These are phyloP conservation scores for Drosophila miranda DNA, from an alignment of 1,140 invertebrate species.

Conservation along the genomic window DNA sequence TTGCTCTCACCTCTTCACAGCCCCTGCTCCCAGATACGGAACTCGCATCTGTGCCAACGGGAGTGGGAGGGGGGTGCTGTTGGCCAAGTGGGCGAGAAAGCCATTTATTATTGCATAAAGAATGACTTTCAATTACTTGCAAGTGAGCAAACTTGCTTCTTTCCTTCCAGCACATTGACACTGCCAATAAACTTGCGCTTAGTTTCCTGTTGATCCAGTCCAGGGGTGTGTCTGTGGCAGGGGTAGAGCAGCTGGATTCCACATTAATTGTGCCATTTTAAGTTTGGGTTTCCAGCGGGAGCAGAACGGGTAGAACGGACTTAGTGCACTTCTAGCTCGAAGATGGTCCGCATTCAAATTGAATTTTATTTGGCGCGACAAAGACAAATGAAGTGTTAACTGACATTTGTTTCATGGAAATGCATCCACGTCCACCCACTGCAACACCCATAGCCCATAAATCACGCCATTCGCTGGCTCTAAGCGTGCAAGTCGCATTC, in stretches of 20 bases:
- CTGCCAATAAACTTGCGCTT: conserved; percentile 74
- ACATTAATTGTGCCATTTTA: conserved; percentile 74
- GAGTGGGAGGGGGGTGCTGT: conserved; percentile 1
- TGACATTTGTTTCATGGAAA: conserved; percentile 67
- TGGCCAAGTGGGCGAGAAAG: conserved; percentile 75
- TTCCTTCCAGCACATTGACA: conserved; percentile 73
- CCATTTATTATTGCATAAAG: conserved; percentile 81
- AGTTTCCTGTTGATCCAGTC: conserved; percentile 18
- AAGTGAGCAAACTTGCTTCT: conserved; percentile 75
- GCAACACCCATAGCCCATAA: conserved; percentile 45
- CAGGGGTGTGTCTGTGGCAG: background rate
- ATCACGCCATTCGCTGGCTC: conserved; percentile 59
- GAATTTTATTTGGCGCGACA: conserved; percentile 67
- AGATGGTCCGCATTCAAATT: conserved; percentile 67
- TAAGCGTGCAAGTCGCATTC: conserved; percentile 68
- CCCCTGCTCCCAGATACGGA: conserved; percentile 6
- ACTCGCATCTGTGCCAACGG: too few relatives aligned
- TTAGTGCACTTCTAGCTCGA: conserved; percentile 22
- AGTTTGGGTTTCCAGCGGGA: conserved; percentile 18
- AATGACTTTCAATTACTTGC: conserved; percentile 80
- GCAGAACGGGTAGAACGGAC: background rate
- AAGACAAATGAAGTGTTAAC: conserved; percentile 77
- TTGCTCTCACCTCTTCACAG: conserved; percentile 10
- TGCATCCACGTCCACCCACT: conserved; percentile 19
- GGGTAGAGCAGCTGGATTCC: conserved; percentile 46